These are phyloP conservation scores for Beroe forskalii DNA, from an alignment of 37 sponge, comb jelly and placozoan genomes.

Conservation along the genomic window DNA sequence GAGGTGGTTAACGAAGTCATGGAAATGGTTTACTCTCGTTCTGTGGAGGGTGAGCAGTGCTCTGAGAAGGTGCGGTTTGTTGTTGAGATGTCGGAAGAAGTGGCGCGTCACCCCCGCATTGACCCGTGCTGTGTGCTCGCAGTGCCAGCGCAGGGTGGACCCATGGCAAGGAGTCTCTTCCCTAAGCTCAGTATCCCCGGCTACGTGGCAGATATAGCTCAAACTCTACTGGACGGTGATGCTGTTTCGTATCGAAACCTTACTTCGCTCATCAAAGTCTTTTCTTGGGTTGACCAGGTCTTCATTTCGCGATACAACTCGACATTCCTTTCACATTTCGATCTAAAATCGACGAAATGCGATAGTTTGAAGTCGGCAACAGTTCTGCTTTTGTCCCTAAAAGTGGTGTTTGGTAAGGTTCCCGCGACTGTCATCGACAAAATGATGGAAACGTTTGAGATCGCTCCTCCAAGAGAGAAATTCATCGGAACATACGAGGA, in stretches of 20 bases:
- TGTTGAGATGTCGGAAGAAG: constrained; percentile 7
- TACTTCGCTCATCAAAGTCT: not conserved
- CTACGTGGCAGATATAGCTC: not conserved
- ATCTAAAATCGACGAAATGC: too few species aligned
- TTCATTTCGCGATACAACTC: not conserved
- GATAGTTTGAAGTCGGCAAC: too few species aligned
- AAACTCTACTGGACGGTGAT: not conserved
- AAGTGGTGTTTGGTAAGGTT: too few species aligned
- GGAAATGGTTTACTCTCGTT: not conserved
- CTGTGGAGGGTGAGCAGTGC: not conserved
- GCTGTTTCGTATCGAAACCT: constrained; percentile 6
- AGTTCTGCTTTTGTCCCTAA: too few species aligned
- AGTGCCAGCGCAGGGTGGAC: too few species aligned
- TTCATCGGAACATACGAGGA: too few species aligned
- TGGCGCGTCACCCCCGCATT: too few species aligned
- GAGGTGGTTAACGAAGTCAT: not conserved
- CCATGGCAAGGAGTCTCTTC: not conserved
- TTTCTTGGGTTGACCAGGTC: constrained; percentile 17
- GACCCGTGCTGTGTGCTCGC: too few species aligned
- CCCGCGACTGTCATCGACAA: too few species aligned
- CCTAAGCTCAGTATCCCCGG: not conserved
- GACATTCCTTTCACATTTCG: not conserved
- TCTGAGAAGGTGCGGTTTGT: not conserved
- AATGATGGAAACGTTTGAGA: too few species aligned
- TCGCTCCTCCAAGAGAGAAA: too few species aligned